Base-by-base conservation (phyloP, 2,113 vertebrate species). In the Austrofundulus limnaeus region DNA sequence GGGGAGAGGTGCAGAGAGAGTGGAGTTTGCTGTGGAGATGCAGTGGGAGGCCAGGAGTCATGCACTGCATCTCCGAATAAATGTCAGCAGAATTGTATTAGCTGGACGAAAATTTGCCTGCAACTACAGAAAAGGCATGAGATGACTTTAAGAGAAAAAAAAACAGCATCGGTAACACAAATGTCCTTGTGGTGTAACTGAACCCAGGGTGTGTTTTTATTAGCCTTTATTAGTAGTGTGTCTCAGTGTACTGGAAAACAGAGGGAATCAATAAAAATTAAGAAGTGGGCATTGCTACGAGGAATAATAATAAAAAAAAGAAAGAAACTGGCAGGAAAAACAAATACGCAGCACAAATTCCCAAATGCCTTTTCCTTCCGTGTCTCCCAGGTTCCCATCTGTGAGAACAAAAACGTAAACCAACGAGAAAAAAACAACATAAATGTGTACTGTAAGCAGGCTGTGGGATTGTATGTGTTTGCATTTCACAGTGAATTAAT, bases 251-350 rank as follows among this genome's bases (percentile, higher is more conserved):
- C 56, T 60, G 37, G 62, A 64, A 77, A 66, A 78, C 49, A 53
- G 56, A 54, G 17, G 15, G 55, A 79, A 84, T 81, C 75, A 62
- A 85, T 85, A 66, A 39, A 71, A 77, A 87, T 84, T 78, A 74
- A 84, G 75, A 71, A 62, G 59, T 59, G 81, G 69, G 69, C 65
- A 62, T 72, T 69, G 72, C 61, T 70, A 57, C 63, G 28, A 50
- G 72, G 71, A 83, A 66, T 58, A 60, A 49, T 58, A 42, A 47
- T 48, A 69, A 53, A 41, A 48, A 23, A 59, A 47, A 28, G 14
- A 59, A 31, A 46, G 19, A 81, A 76, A 63, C 66, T 77, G 82
- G 75, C 80, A 74, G 77, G 34, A 28, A 12, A 51, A 48, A 31
- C 57, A 34, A 52, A 47, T 34, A 47, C 55, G 34, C 50, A 21